Percentiles rank a stretch among this genome's conserved stretches.
Conservation (phyloP, 2,797 vertebrate species). For the Acrossocheilus fasciatus region DNA sequence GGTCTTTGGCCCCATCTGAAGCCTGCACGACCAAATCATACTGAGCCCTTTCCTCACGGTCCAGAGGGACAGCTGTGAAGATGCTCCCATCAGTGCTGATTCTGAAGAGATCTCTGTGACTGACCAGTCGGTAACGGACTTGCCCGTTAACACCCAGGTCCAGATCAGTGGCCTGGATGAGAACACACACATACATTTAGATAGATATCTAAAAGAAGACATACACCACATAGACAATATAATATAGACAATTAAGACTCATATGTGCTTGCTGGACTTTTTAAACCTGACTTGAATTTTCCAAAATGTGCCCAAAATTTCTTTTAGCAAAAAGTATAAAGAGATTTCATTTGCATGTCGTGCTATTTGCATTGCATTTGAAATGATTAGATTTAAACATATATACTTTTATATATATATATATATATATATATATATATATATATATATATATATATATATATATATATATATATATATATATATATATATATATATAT, state of each 20-base stretch:
- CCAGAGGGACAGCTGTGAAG: conserved; percentile 84
- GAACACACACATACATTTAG: neutral
- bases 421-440: too few species aligned
- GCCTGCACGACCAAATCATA: conserved; percentile 91
- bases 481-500: too few species aligned
- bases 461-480: too few species aligned
- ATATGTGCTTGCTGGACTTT: neutral
- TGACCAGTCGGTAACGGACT: conserved; percentile 89
- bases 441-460: too few species aligned
- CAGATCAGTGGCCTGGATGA: conserved; percentile 87
- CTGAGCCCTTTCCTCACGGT: conserved; percentile 87
- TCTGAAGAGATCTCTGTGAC: conserved; percentile 88
- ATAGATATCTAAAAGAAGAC: neutral
- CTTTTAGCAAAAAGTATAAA: too few species aligned
- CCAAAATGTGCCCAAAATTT: too few species aligned
- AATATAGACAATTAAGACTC: neutral
- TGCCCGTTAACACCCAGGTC: conserved; percentile 91
- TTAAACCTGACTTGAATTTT: neutral
- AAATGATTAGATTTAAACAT: too few species aligned
- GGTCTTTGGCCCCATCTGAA: conserved; percentile 87
- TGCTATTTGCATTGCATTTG: too few species aligned
- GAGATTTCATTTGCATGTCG: too few species aligned
- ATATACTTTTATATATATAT: too few species aligned
- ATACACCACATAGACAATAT: neutral
- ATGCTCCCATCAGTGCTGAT: conserved; percentile 91